A percentile compares a stretch with the other conserved stretches of the same genome.
phyloP scores from a whole-genome alignment of 2,888 invertebrate species.

The Epinotia demarniana region DNA sequence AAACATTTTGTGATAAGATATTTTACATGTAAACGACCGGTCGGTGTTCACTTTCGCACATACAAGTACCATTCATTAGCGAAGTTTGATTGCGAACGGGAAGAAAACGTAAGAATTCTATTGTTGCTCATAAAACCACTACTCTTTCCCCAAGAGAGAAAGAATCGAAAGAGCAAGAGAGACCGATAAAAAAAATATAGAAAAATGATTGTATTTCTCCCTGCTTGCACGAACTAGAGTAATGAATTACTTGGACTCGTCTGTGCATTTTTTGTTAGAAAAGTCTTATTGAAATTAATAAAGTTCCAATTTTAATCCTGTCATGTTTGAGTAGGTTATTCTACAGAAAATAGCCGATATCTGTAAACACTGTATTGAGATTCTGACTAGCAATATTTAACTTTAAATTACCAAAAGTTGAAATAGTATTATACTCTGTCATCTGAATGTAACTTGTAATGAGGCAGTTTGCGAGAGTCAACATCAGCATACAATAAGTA shows the following conservation, averaged over 20 bases:
- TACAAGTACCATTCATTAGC: conserved; percentile 44
- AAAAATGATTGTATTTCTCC: background rate
- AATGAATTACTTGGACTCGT: background rate
- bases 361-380: conserved; percentile 13
- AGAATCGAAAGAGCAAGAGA: background rate
- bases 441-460: background rate
- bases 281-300: conserved; percentile 12
- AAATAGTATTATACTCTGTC: background rate
- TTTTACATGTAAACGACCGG: conserved; percentile 57
- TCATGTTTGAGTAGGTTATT: background rate
- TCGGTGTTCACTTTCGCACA: conserved; percentile 68
- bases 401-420: background rate
- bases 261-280: background rate
- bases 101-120: background rate
- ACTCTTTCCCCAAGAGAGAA: background rate
- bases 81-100: background rate
- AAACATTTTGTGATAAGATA: conserved; percentile 77
- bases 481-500: background rate
- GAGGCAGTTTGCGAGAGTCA: background rate
- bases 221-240: background rate
- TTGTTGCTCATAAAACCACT: background rate
- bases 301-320: background rate
- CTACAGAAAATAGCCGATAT: background rate
- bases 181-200: background rate
- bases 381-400: conserved; percentile 6